phyloP scores from a whole-genome alignment of 2,797 vertebrate genomes.

The Alfaro cultratus region DNA sequence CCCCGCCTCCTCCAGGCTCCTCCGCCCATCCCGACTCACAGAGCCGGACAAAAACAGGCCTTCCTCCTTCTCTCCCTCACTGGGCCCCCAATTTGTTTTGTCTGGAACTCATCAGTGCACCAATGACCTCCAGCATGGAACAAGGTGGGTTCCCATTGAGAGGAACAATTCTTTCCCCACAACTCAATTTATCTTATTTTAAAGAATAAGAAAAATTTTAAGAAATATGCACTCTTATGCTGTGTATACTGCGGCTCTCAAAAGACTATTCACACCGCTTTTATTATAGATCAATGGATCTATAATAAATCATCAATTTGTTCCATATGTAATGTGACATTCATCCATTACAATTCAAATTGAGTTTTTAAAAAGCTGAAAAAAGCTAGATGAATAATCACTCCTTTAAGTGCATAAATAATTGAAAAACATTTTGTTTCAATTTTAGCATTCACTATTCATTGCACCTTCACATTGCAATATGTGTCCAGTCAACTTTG shows the following conservation, averaged over 20 bases:
- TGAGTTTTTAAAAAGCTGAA: neutral
- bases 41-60: constrained; percentile 44
- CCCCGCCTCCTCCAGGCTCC: constrained; percentile 70
- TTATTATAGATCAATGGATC: neutral
- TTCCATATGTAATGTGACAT: neutral
- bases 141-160: constrained; percentile 23
- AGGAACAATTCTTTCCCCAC: neutral
- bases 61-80: constrained; percentile 1
- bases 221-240: too few relatives aligned
- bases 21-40: constrained; percentile 61
- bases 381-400: neutral
- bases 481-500: neutral
- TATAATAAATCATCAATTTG: neutral
- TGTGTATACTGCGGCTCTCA: neutral
- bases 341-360: neutral
- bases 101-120: constrained; percentile 11
- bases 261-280: neutral
- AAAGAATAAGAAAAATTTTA: neutral
- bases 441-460: neutral
- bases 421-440: neutral
- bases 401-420: too few relatives aligned
- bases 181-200: constrained; percentile 1
- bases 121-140: constrained; percentile 10
- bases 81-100: constrained; percentile 34
- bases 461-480: neutral